phyloP scores from a whole-genome alignment of 2,113 vertebrate species.

The Pseudorasbora parva region DNA sequence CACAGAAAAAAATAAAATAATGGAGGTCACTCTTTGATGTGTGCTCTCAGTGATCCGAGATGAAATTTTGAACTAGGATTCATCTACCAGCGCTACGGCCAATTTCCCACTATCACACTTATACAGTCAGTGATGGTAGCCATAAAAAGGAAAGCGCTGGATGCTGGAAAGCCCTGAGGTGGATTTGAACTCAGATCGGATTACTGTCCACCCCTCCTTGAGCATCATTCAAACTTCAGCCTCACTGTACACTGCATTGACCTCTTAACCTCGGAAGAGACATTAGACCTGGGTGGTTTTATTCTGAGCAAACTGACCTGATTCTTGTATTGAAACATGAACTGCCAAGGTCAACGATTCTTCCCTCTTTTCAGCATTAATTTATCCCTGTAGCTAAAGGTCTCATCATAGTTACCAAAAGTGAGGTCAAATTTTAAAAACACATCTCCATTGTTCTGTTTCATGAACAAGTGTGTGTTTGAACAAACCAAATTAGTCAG shows the following conservation, averaged over 20 bases:
- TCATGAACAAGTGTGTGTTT: background rate
- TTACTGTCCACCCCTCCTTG: conserved; percentile 41
- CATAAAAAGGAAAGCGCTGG: conserved; percentile 7
- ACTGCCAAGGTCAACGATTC: background rate
- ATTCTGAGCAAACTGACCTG: background rate
- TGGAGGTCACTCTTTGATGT: conserved; percentile 52
- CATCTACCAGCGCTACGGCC: background rate
- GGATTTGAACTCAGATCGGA: conserved; percentile 41
- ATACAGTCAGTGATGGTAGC: conserved; percentile 25
- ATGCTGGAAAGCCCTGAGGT: conserved; percentile 26
- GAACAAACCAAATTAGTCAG: background rate
- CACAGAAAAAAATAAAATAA: conserved; percentile 28
- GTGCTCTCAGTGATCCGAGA: conserved; percentile 29
- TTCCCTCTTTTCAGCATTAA: background rate
- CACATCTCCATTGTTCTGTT: background rate
- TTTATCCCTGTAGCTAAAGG: background rate
- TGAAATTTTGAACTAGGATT: conserved; percentile 16
- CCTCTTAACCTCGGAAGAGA: conserved; percentile 20
- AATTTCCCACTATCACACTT: conserved; percentile 18
- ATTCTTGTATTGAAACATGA: background rate
- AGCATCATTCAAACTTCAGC: background rate
- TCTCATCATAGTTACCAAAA: background rate
- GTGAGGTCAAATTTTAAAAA: background rate
- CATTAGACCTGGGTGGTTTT: background rate
- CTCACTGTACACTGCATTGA: conserved; percentile 12